Conservation (phyloP, 2,888 invertebrate species). For the Rugalucina vietnamica region DNA sequence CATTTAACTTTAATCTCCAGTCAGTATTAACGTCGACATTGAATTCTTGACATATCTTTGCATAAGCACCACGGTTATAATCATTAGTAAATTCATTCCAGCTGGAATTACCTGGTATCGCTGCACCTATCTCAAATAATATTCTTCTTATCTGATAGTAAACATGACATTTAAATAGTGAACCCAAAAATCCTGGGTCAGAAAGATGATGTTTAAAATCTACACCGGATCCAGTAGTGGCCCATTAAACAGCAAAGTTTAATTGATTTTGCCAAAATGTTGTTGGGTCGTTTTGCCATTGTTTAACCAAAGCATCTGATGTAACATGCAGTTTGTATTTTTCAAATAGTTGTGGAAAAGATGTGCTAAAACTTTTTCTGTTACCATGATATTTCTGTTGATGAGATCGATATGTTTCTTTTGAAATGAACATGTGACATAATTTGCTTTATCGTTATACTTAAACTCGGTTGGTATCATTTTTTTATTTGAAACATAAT, state of each 20-base stretch:
- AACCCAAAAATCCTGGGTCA: background rate
- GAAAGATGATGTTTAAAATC: slow-evolving; percentile 21
- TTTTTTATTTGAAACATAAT: too few species aligned
- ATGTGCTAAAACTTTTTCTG: slow-evolving; percentile 24
- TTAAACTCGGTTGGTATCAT: too few species aligned
- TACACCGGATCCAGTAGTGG: slow-evolving; percentile 51
- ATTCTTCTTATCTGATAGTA: slow-evolving; percentile 40
- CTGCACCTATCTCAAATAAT: slow-evolving; percentile 23
- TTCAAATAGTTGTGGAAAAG: slow-evolving; percentile 34
- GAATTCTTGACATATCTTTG: slow-evolving; percentile 33
- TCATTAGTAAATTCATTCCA: slow-evolving; percentile 37
- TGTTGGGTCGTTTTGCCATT: slow-evolving; percentile 27
- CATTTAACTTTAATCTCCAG: slow-evolving; percentile 26
- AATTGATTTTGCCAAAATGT: slow-evolving; percentile 45
- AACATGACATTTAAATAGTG: slow-evolving; percentile 32
- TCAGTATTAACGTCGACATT: slow-evolving; percentile 31
- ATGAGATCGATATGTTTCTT: slow-evolving; percentile 35
- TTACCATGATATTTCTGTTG: slow-evolving; percentile 27
- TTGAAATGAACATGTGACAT: too few species aligned
- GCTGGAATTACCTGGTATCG: slow-evolving; percentile 24
- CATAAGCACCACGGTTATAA: slow-evolving; percentile 35
- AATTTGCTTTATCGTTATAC: too few species aligned
- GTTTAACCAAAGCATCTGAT: slow-evolving; percentile 18
- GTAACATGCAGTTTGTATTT: slow-evolving; percentile 21
- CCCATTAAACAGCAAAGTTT: slow-evolving; percentile 33